Base-by-base conservation (phyloP, 2,113 vertebrate genomes). In the Pithys albifrons region DNA sequence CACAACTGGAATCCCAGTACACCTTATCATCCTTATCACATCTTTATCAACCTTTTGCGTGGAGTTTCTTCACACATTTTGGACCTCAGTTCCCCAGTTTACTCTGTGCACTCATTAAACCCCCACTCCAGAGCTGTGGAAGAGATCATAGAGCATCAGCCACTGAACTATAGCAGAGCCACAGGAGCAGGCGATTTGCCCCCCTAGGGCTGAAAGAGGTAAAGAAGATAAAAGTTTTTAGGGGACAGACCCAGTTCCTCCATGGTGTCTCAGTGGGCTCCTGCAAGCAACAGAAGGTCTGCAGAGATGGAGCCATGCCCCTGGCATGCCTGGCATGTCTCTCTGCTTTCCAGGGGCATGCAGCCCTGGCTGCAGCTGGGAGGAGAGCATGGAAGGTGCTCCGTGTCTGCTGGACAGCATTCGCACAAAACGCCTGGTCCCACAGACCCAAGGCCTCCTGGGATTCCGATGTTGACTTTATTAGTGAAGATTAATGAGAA, bases 271-370 rank as follows among this genome's bases (percentile, higher is more conserved):
- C 33, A 7, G 1, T 1, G 54, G 78, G 73, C 19, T 35, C 19
- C 37, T 59, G 3, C 1, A 6, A 23, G 86, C 58, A 59, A 57
- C 48, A n/a, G 35, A 54, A 85, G 20, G 22, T 24, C 16, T 61
- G 64, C 55, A 31, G 79, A 16, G 67, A 58, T 55, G 75, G 49
- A 69, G 35, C 64, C 0, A 0, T 18, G 31, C 31, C 37, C 11
- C n/a, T 46, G 6, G 29, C 11, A 0, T 3, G 8, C 57, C 41
- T 5, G 31, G 23, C 2, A 1, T 6, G 9, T 29, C 39, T 43
- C 43, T 19, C 20, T 12, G 45, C 5, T 6, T 27, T 74, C 61
- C 77, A 45, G 37, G 79, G n/a, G 33, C 13, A 1, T 0, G 0
- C 1, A 9, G 65, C 69, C n/a, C 27, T 1, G 8, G 54, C 48